Percentiles rank a stretch among this genome's conserved stretches.
These are phyloP conservation scores for Carabus problematicus DNA, from an alignment of 2,888 invertebrate genomes.

Conservation along the genomic window DNA sequence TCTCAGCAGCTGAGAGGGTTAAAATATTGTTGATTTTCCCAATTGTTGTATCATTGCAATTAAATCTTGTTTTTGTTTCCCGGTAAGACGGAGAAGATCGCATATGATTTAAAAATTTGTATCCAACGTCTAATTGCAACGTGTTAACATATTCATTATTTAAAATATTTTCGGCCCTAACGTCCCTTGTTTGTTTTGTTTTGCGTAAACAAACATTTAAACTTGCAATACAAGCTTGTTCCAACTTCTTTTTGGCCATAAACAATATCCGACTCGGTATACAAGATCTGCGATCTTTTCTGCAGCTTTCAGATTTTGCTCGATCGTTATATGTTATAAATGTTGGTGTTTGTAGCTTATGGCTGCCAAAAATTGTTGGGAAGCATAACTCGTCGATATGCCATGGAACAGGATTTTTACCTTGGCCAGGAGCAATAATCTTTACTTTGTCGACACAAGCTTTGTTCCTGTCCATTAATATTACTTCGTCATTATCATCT, in stretches of 20 bases:
- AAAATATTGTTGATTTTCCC: slow-evolving; percentile 46
- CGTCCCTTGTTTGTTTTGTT: slow-evolving; percentile 18
- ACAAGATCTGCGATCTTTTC: slow-evolving; percentile 6
- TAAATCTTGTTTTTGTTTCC: slow-evolving; percentile 45
- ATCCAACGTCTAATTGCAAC: slow-evolving; percentile 41
- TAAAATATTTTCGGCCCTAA: slow-evolving; percentile 5
- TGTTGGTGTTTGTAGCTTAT: slow-evolving; percentile 15
- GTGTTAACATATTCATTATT: slow-evolving; percentile 36
- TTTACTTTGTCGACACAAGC: slow-evolving; percentile 30
- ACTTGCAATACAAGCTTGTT: not conserved
- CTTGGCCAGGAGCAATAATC: slow-evolving; percentile 50
- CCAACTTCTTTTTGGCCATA: slow-evolving; percentile 1
- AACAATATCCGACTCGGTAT: slow-evolving; percentile 11
- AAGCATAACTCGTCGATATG: slow-evolving; percentile 49
- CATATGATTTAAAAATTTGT: slow-evolving; percentile 32
- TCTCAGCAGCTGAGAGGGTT: slow-evolving; percentile 45
- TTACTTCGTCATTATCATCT: slow-evolving; percentile 45
- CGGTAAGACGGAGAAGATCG: slow-evolving; percentile 45
- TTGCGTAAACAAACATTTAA: not conserved
- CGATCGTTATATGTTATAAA: slow-evolving; percentile 9
- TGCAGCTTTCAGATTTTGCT: slow-evolving; percentile 13
- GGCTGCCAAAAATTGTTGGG: slow-evolving; percentile 47
- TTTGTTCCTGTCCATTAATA: slow-evolving; percentile 46
- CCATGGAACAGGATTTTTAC: slow-evolving; percentile 47
- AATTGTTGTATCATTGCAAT: slow-evolving; percentile 46